Evolutionary conservation across 64 coral and sea anemone species (phyloP).

Genomic region (Anthopleura sola): DNA sequence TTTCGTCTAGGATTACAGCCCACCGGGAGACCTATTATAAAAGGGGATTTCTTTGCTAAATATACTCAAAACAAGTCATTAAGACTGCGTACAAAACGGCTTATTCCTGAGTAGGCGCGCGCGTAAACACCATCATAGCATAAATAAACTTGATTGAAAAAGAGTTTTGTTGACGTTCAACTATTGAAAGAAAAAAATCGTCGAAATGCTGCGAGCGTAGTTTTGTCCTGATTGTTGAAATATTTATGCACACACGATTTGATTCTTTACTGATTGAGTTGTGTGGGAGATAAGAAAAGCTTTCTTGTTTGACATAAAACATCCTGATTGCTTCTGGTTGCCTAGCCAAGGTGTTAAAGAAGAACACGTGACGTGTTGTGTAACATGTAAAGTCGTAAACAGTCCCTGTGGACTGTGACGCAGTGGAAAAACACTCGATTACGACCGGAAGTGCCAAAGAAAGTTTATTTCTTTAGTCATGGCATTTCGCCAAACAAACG

Average conservation of each 20-base stretch:
- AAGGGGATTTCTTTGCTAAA: not conserved
- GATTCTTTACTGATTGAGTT: not conserved
- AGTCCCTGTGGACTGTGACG: not conserved
- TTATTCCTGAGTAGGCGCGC: not conserved
- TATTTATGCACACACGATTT: not conserved
- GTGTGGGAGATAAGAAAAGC: not conserved
- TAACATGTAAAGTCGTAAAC: not conserved
- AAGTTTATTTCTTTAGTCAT: conserved; percentile 20
- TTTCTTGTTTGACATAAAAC: not conserved
- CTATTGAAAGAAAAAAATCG: not conserved
- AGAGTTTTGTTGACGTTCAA: not conserved
- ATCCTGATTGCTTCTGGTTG: not conserved
- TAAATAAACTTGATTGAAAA: not conserved
- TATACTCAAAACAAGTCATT: conserved; percentile 5
- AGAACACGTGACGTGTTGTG: not conserved
- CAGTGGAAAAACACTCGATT: not conserved
- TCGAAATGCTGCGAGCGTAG: not conserved
- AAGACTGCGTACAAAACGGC: conserved; percentile 1
- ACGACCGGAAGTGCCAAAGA: conserved; percentile 23
- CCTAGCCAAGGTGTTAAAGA: not conserved
- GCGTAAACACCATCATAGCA: not conserved
- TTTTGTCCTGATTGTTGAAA: not conserved
- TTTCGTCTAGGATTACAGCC: not conserved
- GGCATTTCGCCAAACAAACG: conserved; percentile 17
- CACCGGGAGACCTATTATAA: not conserved